phyloP scores from a whole-genome alignment of 2,113 vertebrate species.

The Psophia crepitans region DNA sequence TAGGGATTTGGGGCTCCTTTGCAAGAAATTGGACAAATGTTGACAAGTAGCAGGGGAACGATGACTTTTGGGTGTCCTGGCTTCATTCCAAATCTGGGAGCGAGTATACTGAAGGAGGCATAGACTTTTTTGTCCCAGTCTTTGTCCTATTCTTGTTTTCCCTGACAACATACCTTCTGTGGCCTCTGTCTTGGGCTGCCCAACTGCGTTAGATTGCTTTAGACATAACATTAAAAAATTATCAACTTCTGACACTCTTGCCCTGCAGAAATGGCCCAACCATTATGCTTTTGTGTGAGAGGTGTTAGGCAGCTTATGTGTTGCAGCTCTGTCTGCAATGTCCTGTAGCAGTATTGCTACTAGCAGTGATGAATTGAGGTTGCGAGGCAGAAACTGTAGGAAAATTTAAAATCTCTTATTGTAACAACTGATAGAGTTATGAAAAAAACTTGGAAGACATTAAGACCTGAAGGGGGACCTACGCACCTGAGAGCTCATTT shows the following conservation, averaged over 20 bases:
- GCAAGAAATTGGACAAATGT: background rate
- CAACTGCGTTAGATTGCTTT: background rate
- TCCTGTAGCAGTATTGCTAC: background rate
- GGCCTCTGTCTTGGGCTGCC: background rate
- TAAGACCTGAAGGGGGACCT: background rate
- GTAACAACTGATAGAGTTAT: background rate
- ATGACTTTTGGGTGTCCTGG: background rate
- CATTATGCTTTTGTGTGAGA: background rate
- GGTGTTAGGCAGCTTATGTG: fast-evolving
- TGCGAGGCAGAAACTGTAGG: background rate
- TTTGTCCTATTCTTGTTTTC: background rate
- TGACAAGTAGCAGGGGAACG: background rate
- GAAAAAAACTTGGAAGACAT: background rate
- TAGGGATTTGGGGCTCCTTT: background rate
- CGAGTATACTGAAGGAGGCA: background rate
- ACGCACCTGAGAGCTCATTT: background rate
- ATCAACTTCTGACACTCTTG: background rate
- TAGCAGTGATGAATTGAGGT: background rate
- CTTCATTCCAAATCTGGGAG: background rate
- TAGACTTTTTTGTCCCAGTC: background rate
- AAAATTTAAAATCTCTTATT: background rate
- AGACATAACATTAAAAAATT: background rate
- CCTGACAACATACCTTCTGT: background rate
- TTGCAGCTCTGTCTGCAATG: background rate
- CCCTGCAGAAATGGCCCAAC: background rate